Conservation (phyloP, 2,797 vertebrate genomes). For the Knipowitschia caucasica region DNA sequence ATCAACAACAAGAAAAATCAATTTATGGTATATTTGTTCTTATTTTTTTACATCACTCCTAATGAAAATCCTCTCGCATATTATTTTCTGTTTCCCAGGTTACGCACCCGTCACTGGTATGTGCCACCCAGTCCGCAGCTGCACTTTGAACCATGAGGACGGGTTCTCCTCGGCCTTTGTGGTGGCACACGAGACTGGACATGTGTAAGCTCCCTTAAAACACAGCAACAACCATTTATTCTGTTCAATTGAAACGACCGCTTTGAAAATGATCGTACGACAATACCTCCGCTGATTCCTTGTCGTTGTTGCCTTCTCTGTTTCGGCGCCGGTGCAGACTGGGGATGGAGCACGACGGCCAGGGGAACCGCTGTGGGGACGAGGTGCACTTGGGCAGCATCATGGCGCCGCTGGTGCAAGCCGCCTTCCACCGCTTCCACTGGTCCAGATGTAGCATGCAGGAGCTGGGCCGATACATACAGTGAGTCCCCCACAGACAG, state of each 20-base stretch:
- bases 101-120: slow-evolving; percentile 97
- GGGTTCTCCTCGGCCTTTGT: slow-evolving; percentile 98
- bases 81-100: slow-evolving; percentile 69
- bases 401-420: slow-evolving; percentile 97
- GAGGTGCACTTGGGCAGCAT: slow-evolving; percentile 98
- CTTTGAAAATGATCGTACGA: slow-evolving; percentile 22
- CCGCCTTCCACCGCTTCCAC: slow-evolving; percentile 96
- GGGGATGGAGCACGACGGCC: slow-evolving; percentile 97
- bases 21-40: too few relatives aligned
- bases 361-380: slow-evolving; percentile 95
- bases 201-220: slow-evolving; percentile 85
- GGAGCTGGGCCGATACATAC: slow-evolving; percentile 90
- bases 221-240: neutral
- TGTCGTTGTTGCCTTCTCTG: slow-evolving; percentile 20
- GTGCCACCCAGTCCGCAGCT: slow-evolving; percentile 97
- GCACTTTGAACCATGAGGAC: slow-evolving; percentile 97
- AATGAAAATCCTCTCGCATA: neutral
- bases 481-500: slow-evolving; percentile 75
- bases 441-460: slow-evolving; percentile 98
- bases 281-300: slow-evolving; percentile 12
- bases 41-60: too few relatives aligned
- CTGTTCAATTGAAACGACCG: too few relatives aligned
- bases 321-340: slow-evolving; percentile 75
- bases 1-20: too few relatives aligned
- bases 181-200: slow-evolving; percentile 97